These are phyloP conservation scores for Andrena haemorrhoa DNA, from an alignment of 2,888 invertebrate genomes.

Conservation along the genomic window DNA sequence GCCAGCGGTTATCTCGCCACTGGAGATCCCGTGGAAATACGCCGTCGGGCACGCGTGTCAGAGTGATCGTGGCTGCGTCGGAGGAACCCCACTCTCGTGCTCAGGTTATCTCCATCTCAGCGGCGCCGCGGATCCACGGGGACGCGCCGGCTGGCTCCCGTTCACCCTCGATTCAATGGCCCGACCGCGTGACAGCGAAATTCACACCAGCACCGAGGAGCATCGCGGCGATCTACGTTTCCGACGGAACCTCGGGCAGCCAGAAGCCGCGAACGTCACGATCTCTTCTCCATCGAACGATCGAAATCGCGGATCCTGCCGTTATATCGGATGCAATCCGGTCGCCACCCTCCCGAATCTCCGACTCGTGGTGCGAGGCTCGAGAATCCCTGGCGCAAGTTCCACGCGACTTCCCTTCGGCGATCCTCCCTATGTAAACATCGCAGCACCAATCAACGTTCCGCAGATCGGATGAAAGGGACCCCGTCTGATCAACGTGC, in stretches of 20 bases:
- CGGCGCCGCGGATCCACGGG: background rate
- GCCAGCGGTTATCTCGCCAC: constrained; percentile 37
- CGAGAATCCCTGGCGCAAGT: too few relatives aligned
- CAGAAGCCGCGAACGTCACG: background rate
- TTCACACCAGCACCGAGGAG: background rate
- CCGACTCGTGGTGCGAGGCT: too few relatives aligned
- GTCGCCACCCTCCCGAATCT: too few relatives aligned
- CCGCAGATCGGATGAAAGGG: too few relatives aligned
- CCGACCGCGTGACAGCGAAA: background rate
- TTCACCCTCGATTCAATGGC: background rate
- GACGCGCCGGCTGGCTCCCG: background rate
- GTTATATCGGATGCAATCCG: too few relatives aligned
- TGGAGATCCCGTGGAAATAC: constrained; percentile 33
- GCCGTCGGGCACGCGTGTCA: background rate
- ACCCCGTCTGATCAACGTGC: background rate
- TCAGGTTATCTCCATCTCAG: constrained; percentile 45
- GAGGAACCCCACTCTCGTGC: background rate
- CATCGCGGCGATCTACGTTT: background rate
- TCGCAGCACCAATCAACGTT: too few relatives aligned
- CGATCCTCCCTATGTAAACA: too few relatives aligned
- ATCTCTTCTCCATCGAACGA: background rate
- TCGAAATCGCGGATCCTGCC: background rate
- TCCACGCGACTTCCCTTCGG: too few relatives aligned
- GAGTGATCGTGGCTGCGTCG: background rate
- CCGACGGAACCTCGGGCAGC: background rate